Conservation (phyloP, 2,797 vertebrate genomes). For the Gobio occitaniae region DNA sequence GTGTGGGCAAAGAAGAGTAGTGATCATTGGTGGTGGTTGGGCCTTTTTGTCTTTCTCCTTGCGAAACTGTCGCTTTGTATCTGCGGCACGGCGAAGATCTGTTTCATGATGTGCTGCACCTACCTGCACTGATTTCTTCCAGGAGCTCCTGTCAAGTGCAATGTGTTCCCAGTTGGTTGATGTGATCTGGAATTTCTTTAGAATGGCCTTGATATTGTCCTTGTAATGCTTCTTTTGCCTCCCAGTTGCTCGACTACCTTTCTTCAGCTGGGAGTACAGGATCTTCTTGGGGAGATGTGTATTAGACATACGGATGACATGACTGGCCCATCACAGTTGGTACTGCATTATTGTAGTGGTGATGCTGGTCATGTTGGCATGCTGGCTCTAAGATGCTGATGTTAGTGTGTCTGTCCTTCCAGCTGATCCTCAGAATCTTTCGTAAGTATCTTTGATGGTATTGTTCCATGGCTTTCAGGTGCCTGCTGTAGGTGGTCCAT, state of each 20-base stretch:
- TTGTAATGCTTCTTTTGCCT: neutral
- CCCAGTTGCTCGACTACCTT: neutral
- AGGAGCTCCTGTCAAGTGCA: too few relatives aligned
- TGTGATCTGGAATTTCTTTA: neutral
- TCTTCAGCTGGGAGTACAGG: slow-evolving; percentile 24
- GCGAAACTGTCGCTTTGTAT: too few relatives aligned
- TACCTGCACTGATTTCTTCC: too few relatives aligned
- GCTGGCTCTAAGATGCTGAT: slow-evolving; percentile 20
- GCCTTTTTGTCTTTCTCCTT: too few relatives aligned
- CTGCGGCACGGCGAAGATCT: too few relatives aligned
- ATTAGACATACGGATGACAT: neutral
- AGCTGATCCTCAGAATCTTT: slow-evolving; percentile 44
- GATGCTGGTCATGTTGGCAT: neutral
- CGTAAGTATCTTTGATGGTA: neutral
- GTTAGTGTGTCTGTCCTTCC: slow-evolving; percentile 35
- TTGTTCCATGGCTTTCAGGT: too few relatives aligned
- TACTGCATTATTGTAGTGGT: too few relatives aligned
- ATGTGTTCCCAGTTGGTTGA: too few relatives aligned
- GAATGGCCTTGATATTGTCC: neutral
- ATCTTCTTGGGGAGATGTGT: slow-evolving; percentile 29
- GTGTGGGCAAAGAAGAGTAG: too few relatives aligned
- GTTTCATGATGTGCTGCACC: too few relatives aligned
- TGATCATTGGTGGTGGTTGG: too few relatives aligned
- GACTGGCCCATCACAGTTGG: too few relatives aligned
- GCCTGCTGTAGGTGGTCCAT: neutral